These are phyloP conservation scores for Enteromius anoplus DNA, from an alignment of 2,797 vertebrate genomes.

Conservation along the genomic window DNA sequence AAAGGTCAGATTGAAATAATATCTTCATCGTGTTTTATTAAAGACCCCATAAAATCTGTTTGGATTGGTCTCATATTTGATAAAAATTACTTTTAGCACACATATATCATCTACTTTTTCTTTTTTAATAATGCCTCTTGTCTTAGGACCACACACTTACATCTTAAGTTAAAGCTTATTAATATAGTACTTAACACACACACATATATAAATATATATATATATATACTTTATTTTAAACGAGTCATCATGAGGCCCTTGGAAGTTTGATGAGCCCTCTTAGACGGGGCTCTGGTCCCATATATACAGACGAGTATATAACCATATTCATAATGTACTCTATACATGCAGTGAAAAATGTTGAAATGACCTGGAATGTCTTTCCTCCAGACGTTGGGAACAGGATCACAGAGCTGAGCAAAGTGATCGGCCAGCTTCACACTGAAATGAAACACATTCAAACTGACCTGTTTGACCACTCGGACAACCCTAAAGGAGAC, in stretches of 20 bases:
- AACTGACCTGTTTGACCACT: constrained; percentile 61
- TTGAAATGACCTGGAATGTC: constrained; percentile 12
- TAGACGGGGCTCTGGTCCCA: background rate
- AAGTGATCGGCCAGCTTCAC: constrained; percentile 81
- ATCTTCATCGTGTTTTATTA: background rate
- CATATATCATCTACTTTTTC: background rate
- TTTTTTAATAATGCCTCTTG: background rate
- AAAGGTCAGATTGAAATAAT: constrained; percentile 77
- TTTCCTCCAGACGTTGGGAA: constrained; percentile 82
- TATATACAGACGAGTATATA: background rate
- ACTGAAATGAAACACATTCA: constrained; percentile 78
- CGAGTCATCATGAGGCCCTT: background rate
- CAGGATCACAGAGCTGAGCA: constrained; percentile 87
- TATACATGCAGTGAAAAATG: background rate
- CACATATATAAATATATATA: background rate
- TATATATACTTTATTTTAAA: background rate
- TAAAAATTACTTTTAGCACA: background rate
- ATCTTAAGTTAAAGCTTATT: background rate
- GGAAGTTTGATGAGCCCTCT: background rate
- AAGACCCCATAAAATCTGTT: background rate
- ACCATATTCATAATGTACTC: background rate
- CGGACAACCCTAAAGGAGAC: constrained; percentile 25
- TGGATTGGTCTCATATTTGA: background rate
- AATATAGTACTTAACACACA: background rate
- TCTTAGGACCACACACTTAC: background rate